Evolutionary conservation across 2,888 invertebrate species (phyloP).

Genomic region (Pristionchus japonicus): DNA sequence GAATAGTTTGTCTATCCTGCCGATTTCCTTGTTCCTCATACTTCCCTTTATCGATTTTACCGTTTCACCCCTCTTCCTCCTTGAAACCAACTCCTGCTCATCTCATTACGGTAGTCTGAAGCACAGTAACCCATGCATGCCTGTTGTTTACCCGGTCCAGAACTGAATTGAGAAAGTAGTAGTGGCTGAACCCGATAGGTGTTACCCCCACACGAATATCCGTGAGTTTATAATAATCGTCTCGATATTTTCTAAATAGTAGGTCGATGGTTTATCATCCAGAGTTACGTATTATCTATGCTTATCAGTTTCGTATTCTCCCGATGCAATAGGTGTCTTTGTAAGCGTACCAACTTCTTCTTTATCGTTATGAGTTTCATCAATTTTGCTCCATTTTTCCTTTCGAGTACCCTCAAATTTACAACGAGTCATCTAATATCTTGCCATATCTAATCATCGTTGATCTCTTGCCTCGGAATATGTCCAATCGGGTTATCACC

Average conservation of each 20-base stretch:
- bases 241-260: neutral
- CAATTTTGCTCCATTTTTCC: too few relatives aligned
- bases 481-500: constrained; percentile 43
- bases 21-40: neutral
- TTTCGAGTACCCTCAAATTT: neutral
- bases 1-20: constrained; percentile 3
- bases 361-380: too few relatives aligned
- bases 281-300: neutral
- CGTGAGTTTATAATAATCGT: constrained; percentile 20
- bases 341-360: neutral
- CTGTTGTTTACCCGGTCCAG: neutral
- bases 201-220: neutral
- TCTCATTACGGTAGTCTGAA: constrained; percentile 19
- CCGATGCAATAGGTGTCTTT: neutral
- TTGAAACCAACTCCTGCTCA: neutral
- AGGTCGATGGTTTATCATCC: neutral
- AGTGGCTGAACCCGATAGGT: constrained; percentile 20
- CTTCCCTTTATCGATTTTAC: neutral
- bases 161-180: neutral
- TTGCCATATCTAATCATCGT: constrained; percentile 2
- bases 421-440: neutral
- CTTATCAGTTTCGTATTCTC: neutral
- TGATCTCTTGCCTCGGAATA: constrained; percentile 17
- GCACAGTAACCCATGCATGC: constrained; percentile 11
- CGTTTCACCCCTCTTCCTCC: neutral